Conservation (phyloP, 2,113 vertebrate genomes). For the Ictalurus furcatus region DNA sequence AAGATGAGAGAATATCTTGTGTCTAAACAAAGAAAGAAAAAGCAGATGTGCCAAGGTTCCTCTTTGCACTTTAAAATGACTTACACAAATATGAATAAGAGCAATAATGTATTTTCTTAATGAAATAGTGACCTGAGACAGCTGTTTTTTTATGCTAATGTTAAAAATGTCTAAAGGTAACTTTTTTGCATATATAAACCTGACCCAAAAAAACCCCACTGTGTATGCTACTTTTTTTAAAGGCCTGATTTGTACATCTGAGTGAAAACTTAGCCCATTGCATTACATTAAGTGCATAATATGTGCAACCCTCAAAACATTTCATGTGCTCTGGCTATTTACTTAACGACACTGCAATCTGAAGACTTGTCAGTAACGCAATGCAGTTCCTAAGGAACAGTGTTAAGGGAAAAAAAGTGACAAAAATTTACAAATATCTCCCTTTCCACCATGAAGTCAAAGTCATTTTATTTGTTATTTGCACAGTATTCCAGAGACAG, state of each 20-base stretch:
- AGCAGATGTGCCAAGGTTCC: background rate
- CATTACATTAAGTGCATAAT: background rate
- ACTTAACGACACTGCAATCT: background rate
- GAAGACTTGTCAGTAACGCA: background rate
- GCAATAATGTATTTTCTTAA: background rate
- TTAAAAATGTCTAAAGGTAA: background rate
- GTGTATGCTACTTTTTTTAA: background rate
- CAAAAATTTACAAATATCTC: background rate
- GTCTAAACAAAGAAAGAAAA: constrained; percentile 7
- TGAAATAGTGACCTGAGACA: background rate
- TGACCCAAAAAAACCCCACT: background rate
- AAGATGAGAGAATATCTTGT: background rate
- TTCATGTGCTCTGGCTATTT: background rate
- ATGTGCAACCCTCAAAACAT: background rate
- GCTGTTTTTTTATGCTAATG: background rate
- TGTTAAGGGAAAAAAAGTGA: background rate
- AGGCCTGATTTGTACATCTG: background rate
- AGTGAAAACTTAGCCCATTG: background rate
- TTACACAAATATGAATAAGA: background rate
- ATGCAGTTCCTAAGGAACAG: background rate
- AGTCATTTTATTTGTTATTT: background rate
- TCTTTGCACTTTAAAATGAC: background rate
- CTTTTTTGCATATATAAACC: background rate
- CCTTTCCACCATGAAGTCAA: background rate
- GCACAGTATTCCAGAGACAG: background rate